These are phyloP conservation scores for Acleris literana DNA, from an alignment of 2,888 invertebrate genomes.

Conservation along the genomic window DNA sequence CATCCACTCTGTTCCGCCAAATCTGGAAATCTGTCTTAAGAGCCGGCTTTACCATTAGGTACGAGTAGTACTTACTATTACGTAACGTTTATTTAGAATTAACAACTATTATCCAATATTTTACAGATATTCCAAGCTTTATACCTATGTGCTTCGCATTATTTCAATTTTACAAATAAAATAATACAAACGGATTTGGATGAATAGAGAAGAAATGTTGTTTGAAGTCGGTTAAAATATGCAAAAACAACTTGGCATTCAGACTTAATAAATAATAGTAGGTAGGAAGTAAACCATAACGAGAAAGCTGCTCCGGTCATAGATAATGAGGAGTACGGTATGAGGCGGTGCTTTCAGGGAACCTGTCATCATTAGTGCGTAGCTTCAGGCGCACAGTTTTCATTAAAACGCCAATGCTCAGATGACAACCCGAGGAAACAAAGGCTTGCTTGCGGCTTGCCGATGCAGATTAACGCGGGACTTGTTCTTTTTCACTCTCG, in stretches of 20 bases:
- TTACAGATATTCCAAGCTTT: no score
- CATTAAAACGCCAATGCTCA: conserved; percentile 75
- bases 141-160: no score
- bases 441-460: conserved; percentile 41
- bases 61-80: no score
- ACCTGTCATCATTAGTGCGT: conserved; percentile 77
- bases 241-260: conserved; percentile 46
- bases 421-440: conserved; percentile 57
- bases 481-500: no score
- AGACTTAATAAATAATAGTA: conserved; percentile 56
- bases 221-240: not conserved
- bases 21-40: conserved; percentile 3
- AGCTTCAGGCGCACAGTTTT: conserved; percentile 71
- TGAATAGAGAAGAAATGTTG: not conserved
- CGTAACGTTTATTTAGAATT: no score
- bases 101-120: not conserved
- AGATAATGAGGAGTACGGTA: conserved; percentile 70
- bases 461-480: conserved; percentile 49
- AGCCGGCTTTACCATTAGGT: no score
- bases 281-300: conserved; percentile 60
- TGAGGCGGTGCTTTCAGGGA: conserved; percentile 69
- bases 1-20: not conserved
- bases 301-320: conserved; percentile 62
- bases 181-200: no score
- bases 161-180: no score